These are phyloP conservation scores for Bos indicus DNA, from an alignment of 2,113 vertebrate species.

Conservation along the genomic window DNA sequence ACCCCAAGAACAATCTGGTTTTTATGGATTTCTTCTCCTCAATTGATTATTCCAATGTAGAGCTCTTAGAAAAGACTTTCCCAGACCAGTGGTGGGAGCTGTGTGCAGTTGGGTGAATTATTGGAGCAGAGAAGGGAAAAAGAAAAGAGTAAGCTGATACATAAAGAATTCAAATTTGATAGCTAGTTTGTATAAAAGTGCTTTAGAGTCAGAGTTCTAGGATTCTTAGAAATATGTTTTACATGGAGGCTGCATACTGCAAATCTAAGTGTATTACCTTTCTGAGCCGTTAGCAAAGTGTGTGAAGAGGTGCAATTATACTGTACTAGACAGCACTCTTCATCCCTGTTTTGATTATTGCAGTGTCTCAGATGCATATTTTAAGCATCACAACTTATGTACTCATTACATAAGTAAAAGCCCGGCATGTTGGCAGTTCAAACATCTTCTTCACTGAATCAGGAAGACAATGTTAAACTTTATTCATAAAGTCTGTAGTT, in stretches of 20 bases:
- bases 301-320: not conserved
- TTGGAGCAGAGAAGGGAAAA: not conserved
- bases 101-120: not conserved
- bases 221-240: not conserved
- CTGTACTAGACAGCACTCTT: not conserved
- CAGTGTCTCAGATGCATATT: not conserved
- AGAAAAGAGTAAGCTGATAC: not conserved
- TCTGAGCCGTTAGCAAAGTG: not conserved
- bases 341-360: not conserved
- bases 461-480: not conserved
- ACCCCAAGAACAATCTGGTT: not conserved
- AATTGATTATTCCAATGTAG: not conserved
- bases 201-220: not conserved
- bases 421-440: not conserved
- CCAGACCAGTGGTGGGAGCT: not conserved
- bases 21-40: not conserved
- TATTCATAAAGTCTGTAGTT: not conserved
- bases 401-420: not conserved
- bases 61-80: not conserved
- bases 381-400: not conserved
- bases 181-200: not conserved
- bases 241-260: not conserved
- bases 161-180: not conserved
- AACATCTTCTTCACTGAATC: not conserved
- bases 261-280: not conserved